phyloP scores from a whole-genome alignment of 2,113 vertebrate genomes.

The Phocoena sinus region DNA sequence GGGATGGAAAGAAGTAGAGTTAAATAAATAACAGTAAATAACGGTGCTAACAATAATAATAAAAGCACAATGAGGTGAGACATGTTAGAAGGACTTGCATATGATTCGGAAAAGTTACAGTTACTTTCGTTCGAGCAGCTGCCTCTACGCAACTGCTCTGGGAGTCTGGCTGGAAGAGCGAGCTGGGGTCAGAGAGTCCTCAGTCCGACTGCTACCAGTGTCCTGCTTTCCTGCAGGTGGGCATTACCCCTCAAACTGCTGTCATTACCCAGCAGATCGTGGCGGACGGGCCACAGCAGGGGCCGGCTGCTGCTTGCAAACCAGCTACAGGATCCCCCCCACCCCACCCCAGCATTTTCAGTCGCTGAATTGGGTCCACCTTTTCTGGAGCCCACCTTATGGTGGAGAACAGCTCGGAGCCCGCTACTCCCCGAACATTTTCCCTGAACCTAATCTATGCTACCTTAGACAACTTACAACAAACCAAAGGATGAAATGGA shows the following conservation, averaged over 20 bases:
- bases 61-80: neutral
- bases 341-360: neutral
- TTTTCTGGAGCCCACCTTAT: neutral
- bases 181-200: neutral
- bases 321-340: neutral
- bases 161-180: neutral
- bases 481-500: constrained; percentile 43
- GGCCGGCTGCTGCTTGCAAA: neutral
- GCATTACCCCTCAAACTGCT: neutral
- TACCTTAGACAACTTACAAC: constrained; percentile 29
- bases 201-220: neutral
- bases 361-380: neutral
- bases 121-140: neutral
- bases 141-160: neutral
- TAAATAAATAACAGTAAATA: constrained; percentile 47
- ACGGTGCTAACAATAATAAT: neutral
- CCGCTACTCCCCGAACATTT: neutral
- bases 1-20: neutral
- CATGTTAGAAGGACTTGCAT: constrained; percentile 33
- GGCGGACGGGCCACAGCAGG: neutral
- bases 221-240: neutral
- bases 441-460: constrained; percentile 50
- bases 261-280: neutral
- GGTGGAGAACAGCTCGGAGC: neutral
- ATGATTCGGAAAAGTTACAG: neutral